Base-by-base conservation (phyloP, 2,888 invertebrate genomes). In the Xanthia icteritia region DNA sequence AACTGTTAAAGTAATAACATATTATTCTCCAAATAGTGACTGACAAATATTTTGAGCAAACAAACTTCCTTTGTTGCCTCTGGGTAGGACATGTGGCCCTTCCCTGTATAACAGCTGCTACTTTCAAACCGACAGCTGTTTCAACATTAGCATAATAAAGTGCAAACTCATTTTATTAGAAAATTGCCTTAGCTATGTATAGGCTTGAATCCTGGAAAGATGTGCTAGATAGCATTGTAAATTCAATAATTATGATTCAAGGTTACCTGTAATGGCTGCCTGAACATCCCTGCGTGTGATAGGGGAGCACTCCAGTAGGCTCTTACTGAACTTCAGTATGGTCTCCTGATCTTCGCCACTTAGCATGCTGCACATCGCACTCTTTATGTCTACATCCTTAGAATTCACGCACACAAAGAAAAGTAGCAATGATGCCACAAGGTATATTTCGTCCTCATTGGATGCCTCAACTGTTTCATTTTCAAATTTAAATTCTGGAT, bases 321-420 rank as follows among this genome's bases (percentile, higher is more conserved):
- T 91, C 90, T 97, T 97, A 76, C 96, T 96, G 86, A 97, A 97
- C 73, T 94, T 94, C 90, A 97, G 93, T 84, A 97, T 97, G 36
- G 93, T 95, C 78, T 97, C 93, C 90, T 97, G 97, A 61, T 97
- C 97, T 17, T 94, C 95, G n/a, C 91, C 88, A 76, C 94, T 93
- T 36, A 97, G 90, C 76, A 96, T 96, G 67, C 92, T 94, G 85
- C 97, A 97, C 97, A 97, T 97, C 0, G 96, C 97, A 89, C 93
- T 94, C 86, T 97, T 97, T 79, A 97, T 95, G 74, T 95, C 91
- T n/a, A 96, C 93, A 89, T 97, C 96, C 85, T 97, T 97, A 20
- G 97, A 96, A 83, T 95, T 96, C 17, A 96, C 95, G 90, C 97
- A 97, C 45, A 97, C 94, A 92, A 97, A 97, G 67, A 95, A 94